Percentiles rank a stretch among this genome's conserved stretches.
Conservation (phyloP, 2,888 invertebrate species). For the Digitonthophagus gazella region DNA sequence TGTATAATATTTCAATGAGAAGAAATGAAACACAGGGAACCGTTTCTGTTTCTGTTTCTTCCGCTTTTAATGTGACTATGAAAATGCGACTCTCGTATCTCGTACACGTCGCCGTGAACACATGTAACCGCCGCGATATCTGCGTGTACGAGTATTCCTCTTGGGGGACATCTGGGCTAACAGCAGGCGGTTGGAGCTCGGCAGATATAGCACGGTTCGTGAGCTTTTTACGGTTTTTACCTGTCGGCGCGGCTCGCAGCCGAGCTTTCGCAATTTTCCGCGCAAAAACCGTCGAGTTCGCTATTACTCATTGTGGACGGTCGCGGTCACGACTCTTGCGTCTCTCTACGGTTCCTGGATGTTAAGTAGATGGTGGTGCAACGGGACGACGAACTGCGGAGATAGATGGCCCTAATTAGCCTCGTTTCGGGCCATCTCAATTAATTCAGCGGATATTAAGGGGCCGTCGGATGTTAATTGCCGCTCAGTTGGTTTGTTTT, state of each 20-base stretch:
- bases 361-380: background rate
- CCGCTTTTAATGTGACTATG: background rate
- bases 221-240: constrained; percentile 1
- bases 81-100: background rate
- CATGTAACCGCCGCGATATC: background rate
- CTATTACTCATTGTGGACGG: background rate
- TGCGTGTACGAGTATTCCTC: background rate
- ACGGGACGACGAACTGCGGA: background rate
- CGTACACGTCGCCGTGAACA: background rate
- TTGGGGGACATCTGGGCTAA: constrained; percentile 36
- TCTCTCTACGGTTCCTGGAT: background rate
- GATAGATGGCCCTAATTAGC: background rate
- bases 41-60: background rate
- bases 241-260: background rate
- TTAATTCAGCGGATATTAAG: background rate
- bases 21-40: no score
- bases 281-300: background rate
- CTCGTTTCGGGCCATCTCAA: background rate
- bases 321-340: background rate
- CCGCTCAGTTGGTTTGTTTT: background rate
- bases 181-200: constrained; percentile 35
- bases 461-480: background rate
- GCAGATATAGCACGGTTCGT: constrained; percentile 35
- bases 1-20: no score
- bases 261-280: background rate